Evolutionary conservation across 2,797 vertebrate genomes (phyloP), one percentile per base, ranked within the genome.

Genomic region (Argyrosomus regius): DNA sequence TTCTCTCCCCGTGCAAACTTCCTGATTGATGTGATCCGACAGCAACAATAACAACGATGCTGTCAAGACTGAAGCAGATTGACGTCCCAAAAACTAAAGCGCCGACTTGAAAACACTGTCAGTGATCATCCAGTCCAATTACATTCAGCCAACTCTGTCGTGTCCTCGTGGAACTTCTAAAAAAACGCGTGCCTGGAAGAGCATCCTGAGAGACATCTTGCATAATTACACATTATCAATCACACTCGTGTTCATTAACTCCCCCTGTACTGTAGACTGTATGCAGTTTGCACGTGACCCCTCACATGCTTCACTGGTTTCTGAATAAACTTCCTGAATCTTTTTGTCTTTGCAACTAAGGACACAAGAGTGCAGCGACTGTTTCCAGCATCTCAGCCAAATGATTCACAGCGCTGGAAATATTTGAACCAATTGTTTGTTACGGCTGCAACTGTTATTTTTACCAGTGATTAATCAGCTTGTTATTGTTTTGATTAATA

Each of bases 11-110:
- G 9, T 54, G 57, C 16, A 1, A 53, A 28, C 5, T n/a, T 17
- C 13, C 22, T 35, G 72, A 53, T 24, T 60, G 58, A 81, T 67
- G 31, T 45, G 65, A 77, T 58, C 22, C 22, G 58, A 85, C 65
- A 41, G 62, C 41, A 75, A 62, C 39, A 66, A 68, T 9, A 75
- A 63, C 60, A 69, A 28, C 24, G 13, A 26, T 46, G 46, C 28
- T 49, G 16, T 69, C n/a, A 54, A 72, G 10, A 31, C 13, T 67
- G 35, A 41, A 50, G 35, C 48, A 28, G 26, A 50, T 4, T 6
- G 13, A 72, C 60, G 35, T 6, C 41, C 41, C 41, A 6, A 52
- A 69, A 81, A 70, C 39, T 18, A 8, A 52, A 71, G 50, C 10
- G 16, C 12, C 0, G n/a, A 48, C 28, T 46, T 39, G 16, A 46